Evolutionary conservation across 1,140 invertebrate species (phyloP).

Genomic region (Zaprionus kolodkinae): DNA sequence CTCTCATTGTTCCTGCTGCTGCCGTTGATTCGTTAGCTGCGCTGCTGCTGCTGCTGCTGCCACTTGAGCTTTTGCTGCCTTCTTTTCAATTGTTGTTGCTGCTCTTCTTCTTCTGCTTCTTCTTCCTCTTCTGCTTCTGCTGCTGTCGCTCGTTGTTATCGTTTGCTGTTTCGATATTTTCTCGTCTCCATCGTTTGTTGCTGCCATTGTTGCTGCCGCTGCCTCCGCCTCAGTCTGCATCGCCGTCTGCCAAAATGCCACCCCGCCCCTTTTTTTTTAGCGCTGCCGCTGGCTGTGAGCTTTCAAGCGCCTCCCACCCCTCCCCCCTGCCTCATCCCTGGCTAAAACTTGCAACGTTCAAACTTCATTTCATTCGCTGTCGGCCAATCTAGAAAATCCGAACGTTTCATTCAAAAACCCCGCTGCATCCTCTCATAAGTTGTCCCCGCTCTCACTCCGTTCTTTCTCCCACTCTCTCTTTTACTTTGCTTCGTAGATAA

Average conservation of each 20-base stretch:
- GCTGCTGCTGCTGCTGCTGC: constrained; percentile 35
- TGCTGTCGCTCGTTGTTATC: constrained; percentile 50
- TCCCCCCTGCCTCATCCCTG: neutral
- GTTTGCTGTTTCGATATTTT: constrained; percentile 64
- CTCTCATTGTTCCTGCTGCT: constrained; percentile 64
- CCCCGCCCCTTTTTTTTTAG: constrained; percentile 64
- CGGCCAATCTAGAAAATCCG: constrained; percentile 35
- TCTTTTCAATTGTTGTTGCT: constrained; percentile 55
- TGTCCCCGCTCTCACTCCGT: neutral
- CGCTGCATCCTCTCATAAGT: constrained; percentile 29
- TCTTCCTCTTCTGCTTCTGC: constrained; percentile 45
- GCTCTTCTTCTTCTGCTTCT: constrained; percentile 34
- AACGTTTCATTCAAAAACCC: constrained; percentile 51
- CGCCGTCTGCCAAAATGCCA: constrained; percentile 51
- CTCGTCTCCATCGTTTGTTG: constrained; percentile 31
- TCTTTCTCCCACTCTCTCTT: too few species aligned
- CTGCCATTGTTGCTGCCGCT: constrained; percentile 36
- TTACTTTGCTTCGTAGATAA: too few species aligned
- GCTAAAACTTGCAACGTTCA: constrained; percentile 35
- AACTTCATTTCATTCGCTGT: constrained; percentile 32
- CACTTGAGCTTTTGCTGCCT: constrained; percentile 56
- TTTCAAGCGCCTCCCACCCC: constrained; percentile 28
- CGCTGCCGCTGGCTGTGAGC: constrained; percentile 32
- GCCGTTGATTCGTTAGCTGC: constrained; percentile 65
- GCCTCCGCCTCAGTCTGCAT: constrained; percentile 1